Evolutionary conservation across 2,113 vertebrate genomes (phyloP), one percentile per base, ranked within the genome.

Genomic region (Brachyistius frenatus): DNA sequence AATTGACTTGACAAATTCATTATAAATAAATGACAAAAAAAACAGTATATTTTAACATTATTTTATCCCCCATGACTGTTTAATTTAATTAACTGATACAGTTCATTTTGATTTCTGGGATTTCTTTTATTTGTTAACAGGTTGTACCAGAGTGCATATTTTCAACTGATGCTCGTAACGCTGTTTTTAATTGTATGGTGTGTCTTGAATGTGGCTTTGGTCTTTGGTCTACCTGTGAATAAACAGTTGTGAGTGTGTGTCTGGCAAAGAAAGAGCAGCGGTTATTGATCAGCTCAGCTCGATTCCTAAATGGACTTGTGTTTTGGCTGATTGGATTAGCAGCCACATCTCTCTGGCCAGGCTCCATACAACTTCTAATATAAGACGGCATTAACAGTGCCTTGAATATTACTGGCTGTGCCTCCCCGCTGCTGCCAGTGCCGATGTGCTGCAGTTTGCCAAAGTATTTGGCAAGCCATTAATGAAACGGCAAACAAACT

Each of bases 281-380:
- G 44, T 57, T 23, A 73, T 80, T 37, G 78, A 78, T 87, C 52
- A 47, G 62, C 67, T 74, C 54, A 49, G 49, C 50, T 89, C 81
- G 87, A 90, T 92, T 89, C 92, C 89, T 89, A 92, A 93, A 88
- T 36, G 89, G 66, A 66, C 69, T 77, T 81, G 50, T 93, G 91
- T 93, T 87, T 94, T 88, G 91, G 64, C 90, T 57, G 88, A 92
- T 85, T 90, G 91, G 92, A 95, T 95, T 93, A 93, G 78, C 60
- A 11, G 41, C 74, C 46, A 52, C 87, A 44, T 87, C 76, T 81
- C 83, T 76, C 83, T 76, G 86, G 89, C 88, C 81, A 62, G 80
- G 74, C 83, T 85, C 83, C 70, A 86, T 83, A 78, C 67, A 67
- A 56, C 84, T 90, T 83, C 76, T 63, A 58, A 76, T 36, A 82